Evolutionary conservation across 1,140 invertebrate genomes (phyloP), one percentile per base, ranked within the genome.

Genomic region (Araneus ventricosus): DNA sequence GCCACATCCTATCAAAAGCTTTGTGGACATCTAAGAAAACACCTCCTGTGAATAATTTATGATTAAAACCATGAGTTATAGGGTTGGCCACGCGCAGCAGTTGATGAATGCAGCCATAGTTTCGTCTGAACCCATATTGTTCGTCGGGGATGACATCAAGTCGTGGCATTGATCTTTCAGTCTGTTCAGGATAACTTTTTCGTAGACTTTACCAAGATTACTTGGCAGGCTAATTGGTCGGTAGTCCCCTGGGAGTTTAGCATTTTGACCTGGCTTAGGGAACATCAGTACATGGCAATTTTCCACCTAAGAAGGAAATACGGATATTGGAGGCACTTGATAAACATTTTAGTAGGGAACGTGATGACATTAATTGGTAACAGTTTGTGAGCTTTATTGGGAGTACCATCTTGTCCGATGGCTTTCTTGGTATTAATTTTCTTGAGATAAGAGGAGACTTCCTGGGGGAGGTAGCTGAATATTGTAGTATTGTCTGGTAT

Each of bases 151-250:
- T 1, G 87, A 89, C 2, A 57, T 41, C 0, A 20, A 24, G 1
- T 34, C 22, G 75, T 20, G 2, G 4, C 30, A 4, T 24, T 93
- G 34, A 0, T 34, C 61, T 22, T 34, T 80, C 1, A 93, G 20
- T 80, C 90, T 79, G 4, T 52, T 37, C 20, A 45, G 5, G 0
- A 61, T 85, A 0, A 84, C 59, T 52, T 75, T 93, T 37, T 93
- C 90, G 0, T 57, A 41, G 4, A 92, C 37, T 84, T 93, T 92
- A 0, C 52, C 59, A 0, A 92, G 14, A 1, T 27, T 22, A 1
- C 24, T 27, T 70, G 93, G 41, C 2, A 93, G 70, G 91, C 90
- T 92, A 24, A 93, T 93, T 8, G 93, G 88, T 8, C 92, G 10
- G 20, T 92, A 93, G 37, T 30, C 82, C 1, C 4, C 20, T 4